Percentiles rank a stretch among this genome's conserved stretches.
These are phyloP conservation scores for Charina bottae DNA, from an alignment of 2,113 vertebrate genomes.

Conservation along the genomic window DNA sequence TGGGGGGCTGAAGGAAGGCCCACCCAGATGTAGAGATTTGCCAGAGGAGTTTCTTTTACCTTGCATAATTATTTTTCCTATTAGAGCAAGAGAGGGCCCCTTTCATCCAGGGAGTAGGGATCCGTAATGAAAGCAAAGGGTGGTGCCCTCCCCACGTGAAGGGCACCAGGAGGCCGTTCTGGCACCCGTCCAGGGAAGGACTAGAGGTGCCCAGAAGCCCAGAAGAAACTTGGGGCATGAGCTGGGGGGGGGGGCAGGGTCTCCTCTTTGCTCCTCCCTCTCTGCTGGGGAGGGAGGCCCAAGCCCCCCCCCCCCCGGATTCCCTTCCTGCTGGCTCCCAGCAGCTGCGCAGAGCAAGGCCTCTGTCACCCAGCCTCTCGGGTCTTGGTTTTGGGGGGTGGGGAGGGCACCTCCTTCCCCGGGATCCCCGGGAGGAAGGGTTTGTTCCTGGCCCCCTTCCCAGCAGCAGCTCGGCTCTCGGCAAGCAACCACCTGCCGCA, in stretches of 20 bases:
- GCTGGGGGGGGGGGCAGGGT: background rate
- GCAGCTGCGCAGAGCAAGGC: background rate
- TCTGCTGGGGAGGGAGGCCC: background rate
- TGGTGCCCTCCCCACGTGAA: background rate
- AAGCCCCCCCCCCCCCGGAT: no score
- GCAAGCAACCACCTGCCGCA: background rate
- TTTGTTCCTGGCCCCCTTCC: background rate
- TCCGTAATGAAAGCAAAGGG: background rate
- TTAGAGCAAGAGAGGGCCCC: background rate
- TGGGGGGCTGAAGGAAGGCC: background rate
- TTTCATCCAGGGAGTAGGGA: background rate
- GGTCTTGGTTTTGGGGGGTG: background rate
- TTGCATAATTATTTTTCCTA: no score
- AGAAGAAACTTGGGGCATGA: background rate
- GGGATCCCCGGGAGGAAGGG: background rate
- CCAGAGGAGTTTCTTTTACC: background rate
- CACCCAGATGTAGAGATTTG: background rate
- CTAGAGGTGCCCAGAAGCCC: background rate
- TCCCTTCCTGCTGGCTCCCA: background rate
- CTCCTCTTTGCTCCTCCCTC: background rate
- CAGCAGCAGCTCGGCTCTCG: rapidly evolving
- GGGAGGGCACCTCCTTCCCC: rapidly evolving
- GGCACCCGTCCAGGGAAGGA: no score
- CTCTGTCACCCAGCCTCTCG: background rate
- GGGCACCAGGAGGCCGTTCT: background rate